Conservation (phyloP, 2,888 invertebrate genomes). For the Leptinotarsa juncta region DNA sequence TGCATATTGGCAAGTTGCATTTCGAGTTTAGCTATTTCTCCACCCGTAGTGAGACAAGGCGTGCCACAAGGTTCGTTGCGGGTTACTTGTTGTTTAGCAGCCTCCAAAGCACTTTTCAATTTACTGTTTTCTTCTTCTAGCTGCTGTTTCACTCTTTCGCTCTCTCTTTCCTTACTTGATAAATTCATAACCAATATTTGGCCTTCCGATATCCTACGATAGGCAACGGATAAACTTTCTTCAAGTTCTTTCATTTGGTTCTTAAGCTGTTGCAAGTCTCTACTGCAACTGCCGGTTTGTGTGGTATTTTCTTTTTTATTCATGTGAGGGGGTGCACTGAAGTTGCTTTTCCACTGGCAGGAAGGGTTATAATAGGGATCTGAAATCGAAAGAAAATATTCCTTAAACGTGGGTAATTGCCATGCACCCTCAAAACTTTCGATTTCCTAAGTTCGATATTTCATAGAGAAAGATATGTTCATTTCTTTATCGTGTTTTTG, state of each 20-base stretch:
- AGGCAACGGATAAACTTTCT: neutral
- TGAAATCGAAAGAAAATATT: neutral
- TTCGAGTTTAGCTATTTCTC: neutral
- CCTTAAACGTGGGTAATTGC: neutral
- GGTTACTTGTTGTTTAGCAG: neutral
- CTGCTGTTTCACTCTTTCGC: slow-evolving; percentile 4
- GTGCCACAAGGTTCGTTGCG: neutral
- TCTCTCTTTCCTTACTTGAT: neutral
- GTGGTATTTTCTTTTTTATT: slow-evolving; percentile 1
- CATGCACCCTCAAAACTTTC: too few relatives aligned
- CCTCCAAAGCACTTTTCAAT: neutral
- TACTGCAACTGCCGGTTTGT: neutral
- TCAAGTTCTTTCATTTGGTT: slow-evolving; percentile 11
- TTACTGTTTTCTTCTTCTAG: slow-evolving; percentile 14
- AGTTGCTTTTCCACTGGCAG: neutral
- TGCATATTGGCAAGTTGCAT: neutral
- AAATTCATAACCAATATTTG: slow-evolving; percentile 2
- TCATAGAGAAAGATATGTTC: too few relatives aligned
- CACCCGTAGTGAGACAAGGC: neutral
- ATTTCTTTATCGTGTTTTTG: too few relatives aligned
- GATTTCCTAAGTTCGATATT: too few relatives aligned
- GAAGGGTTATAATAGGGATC: neutral
- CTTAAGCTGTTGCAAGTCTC: slow-evolving; percentile 1
- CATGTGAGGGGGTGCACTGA: neutral
- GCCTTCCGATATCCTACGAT: slow-evolving; percentile 4